Evolutionary conservation across 1,140 invertebrate species (phyloP), one percentile per base, ranked within the genome.

Genomic region (Polyergus mexicanus): DNA sequence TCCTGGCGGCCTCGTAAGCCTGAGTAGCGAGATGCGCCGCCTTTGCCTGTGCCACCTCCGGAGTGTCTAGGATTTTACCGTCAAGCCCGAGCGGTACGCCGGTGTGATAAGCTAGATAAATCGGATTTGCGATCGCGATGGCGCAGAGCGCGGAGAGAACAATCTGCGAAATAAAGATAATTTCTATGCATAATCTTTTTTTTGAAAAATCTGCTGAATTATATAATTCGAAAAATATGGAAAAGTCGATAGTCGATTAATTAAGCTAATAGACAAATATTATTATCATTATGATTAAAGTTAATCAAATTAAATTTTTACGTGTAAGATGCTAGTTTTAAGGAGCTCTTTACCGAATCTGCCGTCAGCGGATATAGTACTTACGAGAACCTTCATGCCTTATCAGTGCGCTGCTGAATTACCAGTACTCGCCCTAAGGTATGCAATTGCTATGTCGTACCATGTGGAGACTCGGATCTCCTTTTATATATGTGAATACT

Each of bases 31-130:
- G 92, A 80, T 95, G 96, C 2, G 95, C 95, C 13, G 96, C 96
- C 91, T 96, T 96, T 28, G 96, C 96, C 28, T 94, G 95, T 72
- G 96, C 95, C 7, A 96, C 96, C 88, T 96, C 96, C 58, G 96
- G 96, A 22, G 96, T 96, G 92, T 97, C 96, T 25, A 96, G 89
- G 44, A 95, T 89, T 22, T 87, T 90, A 3, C 92, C 93, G 86
- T 96, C 94, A 51, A 95, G 77, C 4, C 51, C 62, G 10, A 86
- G 2, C 0, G 87, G 87, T 3, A 86, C 11, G 0, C 83, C 71
- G 2, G 85, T 11, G 25, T 71, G 28, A 22, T 83, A 76, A 1
- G 54, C 84, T 47, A 85, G 56, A 51, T 89, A 90, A 8, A 86
- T 83, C 19, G 88, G 86, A 0, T 41, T 51, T 0, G 89, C 92